These are phyloP conservation scores for Podarcis raffonei DNA, from an alignment of 2,113 vertebrate species.

Conservation along the genomic window DNA sequence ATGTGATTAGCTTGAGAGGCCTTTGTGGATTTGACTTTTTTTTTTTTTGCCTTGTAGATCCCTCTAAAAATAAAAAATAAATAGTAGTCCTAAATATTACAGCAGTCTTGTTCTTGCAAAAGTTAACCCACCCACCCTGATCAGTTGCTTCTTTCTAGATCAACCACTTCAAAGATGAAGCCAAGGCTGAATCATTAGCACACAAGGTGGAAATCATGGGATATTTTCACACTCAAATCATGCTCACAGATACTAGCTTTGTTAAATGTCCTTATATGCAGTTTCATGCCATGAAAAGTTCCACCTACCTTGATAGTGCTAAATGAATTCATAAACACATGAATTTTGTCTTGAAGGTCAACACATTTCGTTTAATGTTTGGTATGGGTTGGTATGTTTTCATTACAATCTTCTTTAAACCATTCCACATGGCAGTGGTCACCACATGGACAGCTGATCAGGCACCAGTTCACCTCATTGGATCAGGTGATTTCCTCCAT, in stretches of 20 bases:
- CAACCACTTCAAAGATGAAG: conserved; percentile 27
- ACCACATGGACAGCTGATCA: neutral
- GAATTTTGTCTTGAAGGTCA: neutral
- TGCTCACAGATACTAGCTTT: neutral
- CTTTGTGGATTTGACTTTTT: conserved; percentile 27
- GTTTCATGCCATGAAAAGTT: neutral
- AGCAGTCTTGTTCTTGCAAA: neutral
- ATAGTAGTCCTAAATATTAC: neutral
- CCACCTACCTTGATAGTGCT: neutral
- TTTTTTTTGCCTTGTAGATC: conserved; percentile 1
- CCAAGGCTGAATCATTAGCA: neutral
- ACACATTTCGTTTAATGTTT: neutral
- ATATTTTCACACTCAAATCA: neutral
- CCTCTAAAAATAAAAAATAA: conserved; percentile 2
- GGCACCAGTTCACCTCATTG: neutral
- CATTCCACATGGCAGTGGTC: neutral
- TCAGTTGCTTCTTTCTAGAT: neutral
- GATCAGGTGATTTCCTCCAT: neutral
- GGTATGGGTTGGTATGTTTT: neutral
- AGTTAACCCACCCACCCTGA: neutral
- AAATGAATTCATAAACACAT: neutral
- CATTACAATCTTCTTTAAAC: neutral
- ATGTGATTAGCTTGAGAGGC: conserved; percentile 27
- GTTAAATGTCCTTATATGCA: neutral
- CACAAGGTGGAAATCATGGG: neutral